Conservation (phyloP, 2,113 vertebrate species). For the Chamaetylas fuelleborni region DNA sequence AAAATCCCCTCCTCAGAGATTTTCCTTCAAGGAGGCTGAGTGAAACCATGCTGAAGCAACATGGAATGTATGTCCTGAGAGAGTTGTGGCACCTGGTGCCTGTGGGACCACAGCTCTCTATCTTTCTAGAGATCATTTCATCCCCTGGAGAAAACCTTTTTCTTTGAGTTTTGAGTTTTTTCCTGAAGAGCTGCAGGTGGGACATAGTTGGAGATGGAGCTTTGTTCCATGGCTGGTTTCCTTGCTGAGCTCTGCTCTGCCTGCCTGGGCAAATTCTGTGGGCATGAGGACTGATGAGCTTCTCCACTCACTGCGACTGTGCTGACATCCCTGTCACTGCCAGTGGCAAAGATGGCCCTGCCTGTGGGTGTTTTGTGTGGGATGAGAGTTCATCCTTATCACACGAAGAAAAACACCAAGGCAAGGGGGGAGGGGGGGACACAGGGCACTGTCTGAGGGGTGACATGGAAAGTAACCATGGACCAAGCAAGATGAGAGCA, state of each 20-base stretch:
- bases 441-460: fast-evolving
- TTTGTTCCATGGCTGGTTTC: background rate
- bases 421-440: background rate
- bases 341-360: background rate
- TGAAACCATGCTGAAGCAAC: fast-evolving
- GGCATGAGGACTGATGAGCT: background rate
- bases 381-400: background rate
- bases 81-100: background rate
- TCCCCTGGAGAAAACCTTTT: background rate
- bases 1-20: background rate
- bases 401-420: background rate
- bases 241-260: background rate
- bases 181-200: fast-evolving
- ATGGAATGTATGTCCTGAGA: background rate
- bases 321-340: background rate
- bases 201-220: background rate
- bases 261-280: fast-evolving
- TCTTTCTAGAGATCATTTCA: background rate
- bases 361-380: background rate
- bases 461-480: background rate
- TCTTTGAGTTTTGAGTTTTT: background rate
- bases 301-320: fast-evolving
- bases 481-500: background rate
- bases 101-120: background rate
- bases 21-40: background rate